Evolutionary conservation across 2,888 invertebrate species (phyloP).

Genomic region (Tubulanus polymorphus): DNA sequence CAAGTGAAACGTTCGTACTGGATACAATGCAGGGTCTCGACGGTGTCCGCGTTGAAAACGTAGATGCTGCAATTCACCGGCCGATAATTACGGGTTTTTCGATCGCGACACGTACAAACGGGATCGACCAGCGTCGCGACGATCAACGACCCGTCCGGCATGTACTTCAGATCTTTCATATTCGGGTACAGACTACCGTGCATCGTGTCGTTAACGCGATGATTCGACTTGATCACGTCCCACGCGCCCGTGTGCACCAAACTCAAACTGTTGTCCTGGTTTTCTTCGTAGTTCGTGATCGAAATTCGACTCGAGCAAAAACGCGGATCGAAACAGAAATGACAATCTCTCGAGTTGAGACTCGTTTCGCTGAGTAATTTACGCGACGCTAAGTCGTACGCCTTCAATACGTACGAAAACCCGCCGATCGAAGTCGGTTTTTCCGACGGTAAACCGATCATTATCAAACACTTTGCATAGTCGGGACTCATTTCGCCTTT

Average conservation of each 20-base stretch:
- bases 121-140: slow-evolving; percentile 41
- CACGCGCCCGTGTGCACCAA: slow-evolving; percentile 36
- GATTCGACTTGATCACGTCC: slow-evolving; percentile 40
- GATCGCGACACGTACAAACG: slow-evolving; percentile 45
- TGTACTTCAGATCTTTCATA: slow-evolving; percentile 43
- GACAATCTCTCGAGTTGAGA: slow-evolving; percentile 34
- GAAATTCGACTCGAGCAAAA: slow-evolving; percentile 43
- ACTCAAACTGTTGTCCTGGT: slow-evolving; percentile 44
- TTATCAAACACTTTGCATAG: slow-evolving; percentile 43
- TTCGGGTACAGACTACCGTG: slow-evolving; percentile 37
- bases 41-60: slow-evolving; percentile 45
- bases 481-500: slow-evolving; percentile 49
- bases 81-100: slow-evolving; percentile 40
- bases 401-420: slow-evolving; percentile 33
- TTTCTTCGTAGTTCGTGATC: slow-evolving; percentile 43
- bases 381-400: slow-evolving; percentile 42
- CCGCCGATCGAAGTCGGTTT: slow-evolving; percentile 25
- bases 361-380: slow-evolving; percentile 34
- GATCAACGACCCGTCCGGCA: slow-evolving; percentile 44
- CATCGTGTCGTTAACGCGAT: slow-evolving; percentile 35
- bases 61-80: slow-evolving; percentile 47
- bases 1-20: slow-evolving; percentile 50
- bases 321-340: slow-evolving; percentile 50
- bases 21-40: slow-evolving; percentile 47
- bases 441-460: slow-evolving; percentile 30